Evolutionary conservation across 2,888 invertebrate species (phyloP).

Genomic region (Tetheella fluctuosa): DNA sequence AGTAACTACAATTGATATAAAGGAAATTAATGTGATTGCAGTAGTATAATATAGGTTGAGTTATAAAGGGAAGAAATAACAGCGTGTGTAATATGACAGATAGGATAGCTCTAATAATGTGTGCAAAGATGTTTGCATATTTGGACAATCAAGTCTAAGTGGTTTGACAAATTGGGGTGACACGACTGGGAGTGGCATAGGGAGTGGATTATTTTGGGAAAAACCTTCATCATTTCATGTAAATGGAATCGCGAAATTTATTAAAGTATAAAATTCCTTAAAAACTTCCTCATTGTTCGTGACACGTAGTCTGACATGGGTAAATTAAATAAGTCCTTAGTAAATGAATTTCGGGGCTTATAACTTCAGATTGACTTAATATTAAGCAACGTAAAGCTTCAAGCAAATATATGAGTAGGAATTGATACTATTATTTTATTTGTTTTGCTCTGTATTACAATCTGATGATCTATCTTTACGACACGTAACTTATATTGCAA

Average conservation of each 20-base stretch:
- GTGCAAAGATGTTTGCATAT: slow-evolving; percentile 12
- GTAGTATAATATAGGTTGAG: too few species aligned
- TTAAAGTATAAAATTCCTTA: background rate
- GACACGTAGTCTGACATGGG: background rate
- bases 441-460: too few species aligned
- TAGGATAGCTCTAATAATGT: background rate
- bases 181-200: background rate
- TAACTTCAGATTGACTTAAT: background rate
- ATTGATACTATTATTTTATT: too few species aligned
- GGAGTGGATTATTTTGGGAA: background rate
- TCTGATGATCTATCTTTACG: background rate
- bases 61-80: too few species aligned
- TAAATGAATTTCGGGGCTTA: background rate
- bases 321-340: background rate
- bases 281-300: too few species aligned
- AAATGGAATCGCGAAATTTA: too few species aligned
- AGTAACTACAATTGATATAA: too few species aligned
- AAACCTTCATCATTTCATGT: background rate
- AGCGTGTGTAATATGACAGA: too few species aligned
- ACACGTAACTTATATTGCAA: background rate
- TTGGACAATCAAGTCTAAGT: slow-evolving; percentile 12
- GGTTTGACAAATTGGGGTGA: background rate
- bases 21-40: too few species aligned
- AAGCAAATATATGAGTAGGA: too few species aligned
- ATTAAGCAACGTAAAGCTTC: too few species aligned